Evolutionary conservation across 1,140 invertebrate genomes (phyloP).

Genomic region (Gryllus bimaculatus): DNA sequence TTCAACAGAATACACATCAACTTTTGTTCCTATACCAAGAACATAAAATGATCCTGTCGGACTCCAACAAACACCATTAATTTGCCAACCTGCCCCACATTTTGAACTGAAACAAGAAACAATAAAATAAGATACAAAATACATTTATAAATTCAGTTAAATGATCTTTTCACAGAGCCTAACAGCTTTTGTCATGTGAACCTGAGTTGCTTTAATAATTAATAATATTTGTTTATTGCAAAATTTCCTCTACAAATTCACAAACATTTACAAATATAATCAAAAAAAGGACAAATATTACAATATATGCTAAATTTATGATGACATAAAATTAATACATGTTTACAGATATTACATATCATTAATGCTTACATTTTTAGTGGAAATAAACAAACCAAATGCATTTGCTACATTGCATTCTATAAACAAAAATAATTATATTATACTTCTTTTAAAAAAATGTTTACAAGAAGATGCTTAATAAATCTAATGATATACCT

Average conservation of each 20-base stretch:
- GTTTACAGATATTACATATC: too few relatives aligned
- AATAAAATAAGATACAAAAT: background rate
- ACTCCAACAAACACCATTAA: constrained; percentile 39
- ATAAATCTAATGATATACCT: constrained; percentile 27
- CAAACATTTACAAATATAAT: too few relatives aligned
- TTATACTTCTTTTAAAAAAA: background rate
- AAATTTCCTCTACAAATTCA: too few relatives aligned
- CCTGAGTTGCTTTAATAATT: constrained; percentile 22
- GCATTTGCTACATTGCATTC: constrained; percentile 27
- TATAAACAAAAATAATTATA: background rate
- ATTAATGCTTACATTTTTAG: too few relatives aligned
- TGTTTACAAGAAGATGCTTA: background rate
- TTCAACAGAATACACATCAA: constrained; percentile 69
- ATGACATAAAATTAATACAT: too few relatives aligned
- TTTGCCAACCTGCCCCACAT: constrained; percentile 29
- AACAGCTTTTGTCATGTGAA: constrained; percentile 7
- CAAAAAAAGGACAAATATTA: too few relatives aligned
- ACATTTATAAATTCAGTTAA: too few relatives aligned
- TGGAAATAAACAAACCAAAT: constrained; percentile 38
- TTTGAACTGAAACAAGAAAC: background rate
- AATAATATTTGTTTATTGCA: too few relatives aligned
- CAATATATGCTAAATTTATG: too few relatives aligned
- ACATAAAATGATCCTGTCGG: constrained; percentile 62
- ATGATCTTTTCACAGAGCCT: constrained; percentile 2
- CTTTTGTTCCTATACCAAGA: constrained; percentile 52